Base-by-base conservation (phyloP, 2,888 invertebrate species). In the Ichneumoninae sp. region DNA sequence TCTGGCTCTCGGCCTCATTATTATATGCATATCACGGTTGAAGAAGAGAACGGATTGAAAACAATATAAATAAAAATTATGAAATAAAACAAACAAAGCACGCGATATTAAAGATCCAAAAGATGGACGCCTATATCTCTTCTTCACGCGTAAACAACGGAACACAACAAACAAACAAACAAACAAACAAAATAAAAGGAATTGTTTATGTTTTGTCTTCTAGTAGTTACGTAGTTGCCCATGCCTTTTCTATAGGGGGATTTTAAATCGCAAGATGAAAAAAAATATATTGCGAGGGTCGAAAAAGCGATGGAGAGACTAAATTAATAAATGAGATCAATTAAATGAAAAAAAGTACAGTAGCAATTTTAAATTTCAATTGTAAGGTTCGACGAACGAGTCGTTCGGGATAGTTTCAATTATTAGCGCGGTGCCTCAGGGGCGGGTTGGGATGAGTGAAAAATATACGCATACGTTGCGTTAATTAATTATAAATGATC, bases 21-120 rank as follows among this genome's bases (percentile, higher is more conserved):
- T 88, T 91, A 88, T 89, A 91, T 91, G 91, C 91, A 91, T 91
- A 91, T 91, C 91, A 91, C 86, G 90, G 91, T 89, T 91, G 89
- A 91, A 88, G 84, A 86, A 72, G 66, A 50, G 47, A 68, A 33
- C n/a, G 16, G 54, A 65, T 54, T 33, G 8, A 13, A 36, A 62
- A n/a, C 62, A 65, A 16, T 13, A 26, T 16, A 75, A 50, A 22
- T 62, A 19, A 33, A 7, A 33, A 52, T 22, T 44, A 68, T 40
- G 7, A 52, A 62, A 26, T 22, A 26, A 69, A 22, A 19, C 19
- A 3, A 22, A 60, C 22, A 30, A 30, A 47, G 16, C 44, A 30
- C 62, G 30, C 62, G 62, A 30, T 30, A 62, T 33, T 30, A 26
- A 30, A 30, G 26, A 62, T 33, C 26, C 50, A 36, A 33, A 40